A percentile compares a stretch with the other conserved stretches of the same genome.
phyloP scores from a whole-genome alignment of 1,140 invertebrate genomes.

The Penaeus japonicus region DNA sequence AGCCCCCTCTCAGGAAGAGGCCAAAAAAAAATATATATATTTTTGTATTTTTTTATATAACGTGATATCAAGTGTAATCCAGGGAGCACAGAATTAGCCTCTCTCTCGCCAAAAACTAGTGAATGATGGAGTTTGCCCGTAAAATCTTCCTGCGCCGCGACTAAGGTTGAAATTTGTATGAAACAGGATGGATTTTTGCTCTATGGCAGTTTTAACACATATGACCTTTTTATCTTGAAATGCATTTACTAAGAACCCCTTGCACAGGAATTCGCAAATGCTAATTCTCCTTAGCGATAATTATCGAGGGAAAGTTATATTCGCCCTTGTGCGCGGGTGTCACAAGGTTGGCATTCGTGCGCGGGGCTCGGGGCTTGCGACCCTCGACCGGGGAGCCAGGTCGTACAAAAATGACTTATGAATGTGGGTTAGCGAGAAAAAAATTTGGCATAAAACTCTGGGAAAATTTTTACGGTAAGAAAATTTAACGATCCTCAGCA shows the following conservation, averaged over 20 bases:
- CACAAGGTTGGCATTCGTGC: neutral
- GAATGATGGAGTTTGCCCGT: neutral
- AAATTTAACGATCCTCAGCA: constrained; percentile 46
- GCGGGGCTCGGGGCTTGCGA: constrained; percentile 7
- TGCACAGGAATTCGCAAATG: constrained; percentile 31
- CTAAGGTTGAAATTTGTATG: constrained; percentile 1
- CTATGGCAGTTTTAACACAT: constrained; percentile 20
- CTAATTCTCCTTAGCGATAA: constrained; percentile 42
- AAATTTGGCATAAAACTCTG: constrained; percentile 35
- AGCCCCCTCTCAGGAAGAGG: no score
- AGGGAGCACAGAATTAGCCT: neutral
- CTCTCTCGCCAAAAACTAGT: neutral
- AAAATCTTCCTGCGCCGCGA: neutral
- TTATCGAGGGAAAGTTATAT: constrained; percentile 11
- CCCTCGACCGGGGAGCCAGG: neutral
- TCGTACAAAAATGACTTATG: constrained; percentile 43
- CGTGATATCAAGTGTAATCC: constrained; percentile 21
- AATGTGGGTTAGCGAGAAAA: constrained; percentile 46
- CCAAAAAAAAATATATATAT: no score
- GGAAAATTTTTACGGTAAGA: constrained; percentile 34
- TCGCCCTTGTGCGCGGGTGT: neutral
- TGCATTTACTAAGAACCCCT: constrained; percentile 30
- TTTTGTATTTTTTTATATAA: neutral
- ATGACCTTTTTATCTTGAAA: constrained; percentile 1
- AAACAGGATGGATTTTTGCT: neutral